Conservation (phyloP, 2,113 vertebrate species). For the Geothlypis trichas region DNA sequence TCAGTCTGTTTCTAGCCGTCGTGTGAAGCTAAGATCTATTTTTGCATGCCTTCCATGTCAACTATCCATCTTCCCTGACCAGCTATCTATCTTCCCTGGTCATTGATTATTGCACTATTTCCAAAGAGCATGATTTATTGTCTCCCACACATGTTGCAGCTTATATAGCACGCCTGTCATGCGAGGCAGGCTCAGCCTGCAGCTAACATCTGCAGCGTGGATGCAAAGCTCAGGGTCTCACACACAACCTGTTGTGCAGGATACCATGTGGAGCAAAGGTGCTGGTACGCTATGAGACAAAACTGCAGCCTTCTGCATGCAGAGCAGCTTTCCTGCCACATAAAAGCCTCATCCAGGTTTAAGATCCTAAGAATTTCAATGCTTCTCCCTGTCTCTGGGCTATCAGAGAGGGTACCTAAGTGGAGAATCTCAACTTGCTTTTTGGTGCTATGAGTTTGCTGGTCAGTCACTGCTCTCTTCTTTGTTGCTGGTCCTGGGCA, state of each 20-base stretch:
- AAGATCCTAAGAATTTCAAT: rapidly evolving
- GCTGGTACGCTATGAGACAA: background rate
- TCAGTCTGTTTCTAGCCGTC: background rate
- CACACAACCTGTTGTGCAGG: background rate
- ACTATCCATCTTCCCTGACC: background rate
- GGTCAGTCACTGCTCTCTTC: background rate
- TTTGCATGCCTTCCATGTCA: background rate
- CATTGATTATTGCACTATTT: background rate
- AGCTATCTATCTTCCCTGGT: background rate
- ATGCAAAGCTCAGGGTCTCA: background rate
- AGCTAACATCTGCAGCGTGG: background rate
- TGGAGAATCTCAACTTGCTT: background rate
- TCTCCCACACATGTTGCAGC: background rate
- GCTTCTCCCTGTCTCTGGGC: background rate
- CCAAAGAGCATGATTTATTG: background rate
- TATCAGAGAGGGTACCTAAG: background rate
- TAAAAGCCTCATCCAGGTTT: background rate
- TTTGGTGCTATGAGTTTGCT: background rate
- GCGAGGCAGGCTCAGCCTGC: background rate
- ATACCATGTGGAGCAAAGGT: background rate
- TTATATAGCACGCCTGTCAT: rapidly evolving
- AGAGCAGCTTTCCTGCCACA: background rate
- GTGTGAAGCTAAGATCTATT: background rate
- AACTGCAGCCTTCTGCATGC: background rate
- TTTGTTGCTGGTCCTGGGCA: background rate